Base-by-base conservation (phyloP, 2,797 vertebrate genomes). In the Antennarius maculatus region DNA sequence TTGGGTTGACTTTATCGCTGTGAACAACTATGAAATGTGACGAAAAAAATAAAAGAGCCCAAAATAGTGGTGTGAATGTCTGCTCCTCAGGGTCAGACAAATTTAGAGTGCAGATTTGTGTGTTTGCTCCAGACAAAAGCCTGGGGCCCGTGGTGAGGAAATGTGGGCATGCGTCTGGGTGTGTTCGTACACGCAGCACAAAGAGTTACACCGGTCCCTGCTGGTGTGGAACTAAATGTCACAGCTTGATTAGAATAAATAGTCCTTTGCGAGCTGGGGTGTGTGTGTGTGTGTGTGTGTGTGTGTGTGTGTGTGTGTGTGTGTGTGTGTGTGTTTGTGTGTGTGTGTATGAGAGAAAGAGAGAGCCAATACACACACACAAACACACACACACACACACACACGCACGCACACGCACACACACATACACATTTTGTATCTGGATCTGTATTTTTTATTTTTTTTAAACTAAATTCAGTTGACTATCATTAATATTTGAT, bases 191-290 rank as follows among this genome's bases (percentile, higher is more conserved):
- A 59, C 12, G 23, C 12, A 6, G 39, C 60, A 68, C 48, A 73
- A 69, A 75, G 56, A 76, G 42, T 34, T 52, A 41, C 27, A 23
- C 67, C 53, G 63, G 73, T 80, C 69, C 69, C 76, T 62, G 66
- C 60, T 83, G 82, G 70, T 76, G 61, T 78, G 71, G 58, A 78
- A 76, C 71, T 77, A 85, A 91, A 91, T 89, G 86, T 85, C 86
- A 88, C 69, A 45, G 82, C 75, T 82, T 83, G 74, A 87, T 87
- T 84, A 79, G 79, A 88, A 86, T 85, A 85, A 88, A 88, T 77
- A 81, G 80, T 61, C 54, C 39, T 66, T 65, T 74, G 59, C 0
- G n/a, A 18, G 67, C 75, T 76, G 69, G 68, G 65, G 54, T 17
- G 52, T 68, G 74, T 61, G 50, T 39, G 37, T 39, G 37, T 39